A percentile compares a stretch with the other conserved stretches of the same genome.
Conservation (phyloP, 2,797 vertebrate species). For the Cottoperca gobio region DNA sequence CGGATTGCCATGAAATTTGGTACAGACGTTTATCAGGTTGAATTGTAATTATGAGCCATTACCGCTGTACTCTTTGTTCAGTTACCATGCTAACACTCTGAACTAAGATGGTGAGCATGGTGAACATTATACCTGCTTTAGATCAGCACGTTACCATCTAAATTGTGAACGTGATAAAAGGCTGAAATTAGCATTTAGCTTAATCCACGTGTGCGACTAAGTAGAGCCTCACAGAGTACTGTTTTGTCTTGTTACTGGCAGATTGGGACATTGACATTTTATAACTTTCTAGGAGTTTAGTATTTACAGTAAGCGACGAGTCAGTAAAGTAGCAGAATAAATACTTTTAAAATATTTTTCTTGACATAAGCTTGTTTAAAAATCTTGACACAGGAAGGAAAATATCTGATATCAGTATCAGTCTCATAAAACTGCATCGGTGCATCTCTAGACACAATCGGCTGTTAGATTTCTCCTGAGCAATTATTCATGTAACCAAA, state of each 20-base stretch:
- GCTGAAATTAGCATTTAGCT: background rate
- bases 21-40: background rate
- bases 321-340: background rate
- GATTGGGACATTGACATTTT: background rate
- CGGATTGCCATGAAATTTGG: background rate
- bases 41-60: background rate
- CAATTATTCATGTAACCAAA: conserved; percentile 15
- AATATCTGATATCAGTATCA: background rate
- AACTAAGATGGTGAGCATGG: background rate
- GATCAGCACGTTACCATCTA: background rate
- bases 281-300: background rate
- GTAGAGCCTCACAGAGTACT: background rate
- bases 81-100: background rate
- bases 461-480: conserved; percentile 19
- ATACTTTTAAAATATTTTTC: background rate
- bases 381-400: background rate
- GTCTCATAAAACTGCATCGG: background rate
- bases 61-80: background rate
- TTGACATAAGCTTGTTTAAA: background rate
- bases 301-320: background rate
- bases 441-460: background rate
- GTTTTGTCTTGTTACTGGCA: background rate
- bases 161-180: too few species aligned
- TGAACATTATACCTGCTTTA: background rate
- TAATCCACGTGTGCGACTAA: background rate